A percentile compares a stretch with the other conserved stretches of the same genome.
phyloP scores from a whole-genome alignment of 1,140 invertebrate genomes.

The Xylocopa sonorina region DNA sequence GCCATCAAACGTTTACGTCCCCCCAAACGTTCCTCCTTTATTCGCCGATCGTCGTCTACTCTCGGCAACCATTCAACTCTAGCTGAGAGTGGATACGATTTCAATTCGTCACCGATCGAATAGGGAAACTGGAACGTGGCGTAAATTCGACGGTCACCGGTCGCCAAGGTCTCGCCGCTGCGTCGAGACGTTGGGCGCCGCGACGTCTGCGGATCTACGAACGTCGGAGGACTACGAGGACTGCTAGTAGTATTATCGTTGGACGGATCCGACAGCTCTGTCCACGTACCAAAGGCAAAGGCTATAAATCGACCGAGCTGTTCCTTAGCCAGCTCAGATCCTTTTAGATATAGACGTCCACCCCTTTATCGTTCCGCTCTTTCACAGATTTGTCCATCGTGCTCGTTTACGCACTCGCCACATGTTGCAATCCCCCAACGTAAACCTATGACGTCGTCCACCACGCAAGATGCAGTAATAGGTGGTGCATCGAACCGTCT shows the following conservation, averaged over 20 bases:
- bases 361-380: neutral
- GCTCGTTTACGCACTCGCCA: slow-evolving; percentile 9
- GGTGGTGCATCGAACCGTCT: too few relatives aligned
- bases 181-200: slow-evolving; percentile 51
- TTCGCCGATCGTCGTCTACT: neutral
- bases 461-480: too few relatives aligned
- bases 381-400: neutral
- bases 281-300: neutral
- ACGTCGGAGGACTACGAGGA: neutral
- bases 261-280: neutral
- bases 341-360: neutral
- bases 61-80: slow-evolving; percentile 4
- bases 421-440: slow-evolving; percentile 33
- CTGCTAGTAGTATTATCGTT: neutral
- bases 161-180: slow-evolving; percentile 47
- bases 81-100: too few relatives aligned
- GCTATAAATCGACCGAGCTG: slow-evolving; percentile 34
- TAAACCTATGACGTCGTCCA: neutral
- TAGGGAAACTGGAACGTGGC: slow-evolving; percentile 1
- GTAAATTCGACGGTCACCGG: slow-evolving; percentile 36
- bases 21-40: neutral
- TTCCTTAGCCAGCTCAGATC: neutral
- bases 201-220: slow-evolving; percentile 24
- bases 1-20: neutral
- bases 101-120: slow-evolving; percentile 1